These are phyloP conservation scores for Chromobotia macracanthus DNA, from an alignment of 2,797 vertebrate genomes.

Conservation along the genomic window DNA sequence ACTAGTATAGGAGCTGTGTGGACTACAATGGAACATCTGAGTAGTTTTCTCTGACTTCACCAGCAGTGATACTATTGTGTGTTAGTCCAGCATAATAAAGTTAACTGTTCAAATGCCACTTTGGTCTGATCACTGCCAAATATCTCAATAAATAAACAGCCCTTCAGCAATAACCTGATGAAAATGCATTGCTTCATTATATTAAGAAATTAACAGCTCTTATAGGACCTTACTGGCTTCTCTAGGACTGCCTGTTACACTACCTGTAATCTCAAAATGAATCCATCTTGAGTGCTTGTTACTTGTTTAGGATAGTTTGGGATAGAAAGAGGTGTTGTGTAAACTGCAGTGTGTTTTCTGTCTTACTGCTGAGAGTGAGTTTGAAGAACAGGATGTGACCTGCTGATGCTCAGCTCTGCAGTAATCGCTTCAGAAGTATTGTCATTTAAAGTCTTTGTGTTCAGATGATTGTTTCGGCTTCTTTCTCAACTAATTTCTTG, in stretches of 20 bases:
- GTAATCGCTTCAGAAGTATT: slow-evolving; percentile 20
- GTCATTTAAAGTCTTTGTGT: slow-evolving; percentile 18
- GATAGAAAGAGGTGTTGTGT: neutral
- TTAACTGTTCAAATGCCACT: neutral
- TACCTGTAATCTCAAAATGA: too few species aligned
- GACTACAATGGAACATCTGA: too few species aligned
- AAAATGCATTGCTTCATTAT: slow-evolving; percentile 31
- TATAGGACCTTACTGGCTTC: neutral
- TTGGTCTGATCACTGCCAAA: slow-evolving; percentile 27
- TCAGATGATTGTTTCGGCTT: slow-evolving; percentile 15
- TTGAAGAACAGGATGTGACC: slow-evolving; percentile 32
- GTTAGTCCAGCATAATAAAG: too few species aligned
- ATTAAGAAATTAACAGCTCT: slow-evolving; percentile 32
- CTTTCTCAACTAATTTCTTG: slow-evolving; percentile 24
- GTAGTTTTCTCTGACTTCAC: too few species aligned
- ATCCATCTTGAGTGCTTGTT: neutral
- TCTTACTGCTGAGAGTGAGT: slow-evolving; percentile 13
- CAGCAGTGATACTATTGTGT: too few species aligned
- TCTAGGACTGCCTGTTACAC: too few species aligned
- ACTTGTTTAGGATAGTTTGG: neutral
- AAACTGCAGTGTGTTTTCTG: neutral
- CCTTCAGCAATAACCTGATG: slow-evolving; percentile 35
- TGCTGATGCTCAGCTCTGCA: slow-evolving; percentile 19
- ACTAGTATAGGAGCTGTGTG: too few species aligned
- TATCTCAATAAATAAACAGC: slow-evolving; percentile 25